These are phyloP conservation scores for Onychostruthus taczanowskii DNA, from an alignment of 2,113 vertebrate genomes.

Conservation along the genomic window DNA sequence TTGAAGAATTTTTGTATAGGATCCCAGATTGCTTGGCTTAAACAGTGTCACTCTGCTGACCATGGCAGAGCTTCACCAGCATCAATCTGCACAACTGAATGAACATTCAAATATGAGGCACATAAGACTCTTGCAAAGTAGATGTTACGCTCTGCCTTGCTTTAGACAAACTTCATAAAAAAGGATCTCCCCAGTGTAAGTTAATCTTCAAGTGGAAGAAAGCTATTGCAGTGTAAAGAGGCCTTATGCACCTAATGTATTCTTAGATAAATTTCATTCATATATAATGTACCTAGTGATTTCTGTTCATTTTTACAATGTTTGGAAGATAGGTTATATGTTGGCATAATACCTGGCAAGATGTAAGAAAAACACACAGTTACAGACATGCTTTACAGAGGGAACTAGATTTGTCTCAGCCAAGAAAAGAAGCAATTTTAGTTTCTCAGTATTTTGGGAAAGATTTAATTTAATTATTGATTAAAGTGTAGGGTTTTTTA, in stretches of 20 bases:
- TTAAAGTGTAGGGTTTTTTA: rapidly evolving
- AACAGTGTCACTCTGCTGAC: not conserved
- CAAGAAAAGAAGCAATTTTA: not conserved
- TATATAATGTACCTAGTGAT: not conserved
- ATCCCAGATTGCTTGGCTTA: not conserved
- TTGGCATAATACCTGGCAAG: not conserved
- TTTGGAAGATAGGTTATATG: not conserved
- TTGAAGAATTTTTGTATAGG: not conserved
- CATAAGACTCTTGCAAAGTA: not conserved
- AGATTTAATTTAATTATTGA: not conserved
- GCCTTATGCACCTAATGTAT: not conserved
- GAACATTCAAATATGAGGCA: not conserved
- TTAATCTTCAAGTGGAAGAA: not conserved
- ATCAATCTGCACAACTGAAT: not conserved
- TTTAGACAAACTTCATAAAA: not conserved
- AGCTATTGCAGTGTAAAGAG: not conserved
- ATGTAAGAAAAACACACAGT: not conserved
- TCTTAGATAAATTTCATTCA: not conserved
- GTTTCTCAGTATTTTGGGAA: not conserved
- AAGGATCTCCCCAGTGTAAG: not conserved
- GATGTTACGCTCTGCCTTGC: not conserved
- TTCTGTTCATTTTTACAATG: not conserved
- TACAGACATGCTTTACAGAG: not conserved
- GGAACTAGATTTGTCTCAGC: not conserved
- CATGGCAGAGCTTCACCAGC: not conserved